Base-by-base conservation (phyloP, 2,888 invertebrate genomes). In the Ectemnius lituratus region DNA sequence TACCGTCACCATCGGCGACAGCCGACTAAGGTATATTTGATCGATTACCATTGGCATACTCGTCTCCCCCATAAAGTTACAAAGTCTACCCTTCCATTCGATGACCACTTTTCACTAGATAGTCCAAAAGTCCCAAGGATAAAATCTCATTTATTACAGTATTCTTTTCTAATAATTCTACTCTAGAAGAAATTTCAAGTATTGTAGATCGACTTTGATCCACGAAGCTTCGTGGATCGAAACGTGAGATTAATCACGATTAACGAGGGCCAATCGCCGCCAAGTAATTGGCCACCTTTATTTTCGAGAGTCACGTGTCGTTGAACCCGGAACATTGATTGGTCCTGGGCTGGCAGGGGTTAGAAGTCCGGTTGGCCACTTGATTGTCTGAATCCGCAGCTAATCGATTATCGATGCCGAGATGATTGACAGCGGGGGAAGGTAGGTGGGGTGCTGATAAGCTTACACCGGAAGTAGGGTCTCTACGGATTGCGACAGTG, bases 401-500 rank as follows among this genome's bases (percentile, higher is more conserved):
- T 58, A 63, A 76, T 70, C 70, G 70, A 73, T 73, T 65, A 11
- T 67, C 76, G 20, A 37, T 52, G n/a, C n/a, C 27, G 28, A 28
- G 60, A 58, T 20, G 66, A 69, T 69, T 16, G 61, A 45, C 61
- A 37, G 23, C 18, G 56, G 28, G 56, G 28, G 56, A 58, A 65
- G 60, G 70, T 58, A 27, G 62, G 62, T 52, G 52, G 11, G 11
- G 52, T 11, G 16, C 52, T 47, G 52, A 52, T 52, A 52, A 52
- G 52, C 52, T 14, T 5, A 16, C 16, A 16, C n/a, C 52, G 52
- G 52, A 52, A 52, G 52, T 52, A 16, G 11, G n/a, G 2, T 52
- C 23, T 52, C 14, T 6, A 52, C n/a, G 52, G 52, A 16, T n/a
- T 16, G 47, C 13, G 47, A 23, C 23, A 3, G 37, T 8, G 1